Base-by-base conservation (phyloP, 1,140 invertebrate genomes). In the Pseudobourletiella spinata region DNA sequence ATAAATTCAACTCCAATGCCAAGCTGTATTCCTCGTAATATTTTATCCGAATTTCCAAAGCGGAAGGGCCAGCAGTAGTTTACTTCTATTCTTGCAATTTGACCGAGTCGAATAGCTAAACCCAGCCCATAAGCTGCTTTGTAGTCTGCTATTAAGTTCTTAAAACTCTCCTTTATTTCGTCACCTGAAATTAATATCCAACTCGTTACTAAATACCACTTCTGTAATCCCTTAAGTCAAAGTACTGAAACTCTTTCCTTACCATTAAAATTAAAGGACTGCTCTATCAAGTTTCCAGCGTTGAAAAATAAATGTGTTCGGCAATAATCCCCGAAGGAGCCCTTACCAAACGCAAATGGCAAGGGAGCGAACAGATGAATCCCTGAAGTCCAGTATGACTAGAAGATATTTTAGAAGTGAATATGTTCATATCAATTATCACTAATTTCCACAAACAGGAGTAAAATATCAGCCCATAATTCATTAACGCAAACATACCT, bases 281-380 rank as follows among this genome's bases (percentile, higher is more conserved):
- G 74, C 70, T 85, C 79, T 3, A 79, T 80, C 57, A 89, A 77
- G 73, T 88, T 90, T 56, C 91, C 91, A 50, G 81, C 84, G 76
- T 90, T 94, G 46, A 89, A 66, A 77, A 95, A 95, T 39, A 86
- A 79, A 73, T 95, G 91, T 8, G 87, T 82, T 57, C 86, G 80
- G 72, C 92, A 89, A 29, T 88, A 76, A 60, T 91, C 86, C 2
- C 86, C 87, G 67, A 93, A 83, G 26, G 84, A 83, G 54, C 84
- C 84, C 68, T 79, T 77, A 18, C 84, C 83, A 2, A 86, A 84
- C 59, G 81, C 80, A 75, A 94, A 93, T 42, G 91, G 91, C 51
- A 95, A 77, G 32, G 91, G 91, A 6, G 85, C 83, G 74, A 86
- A 94, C 1, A 91, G 67, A 76, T 95, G 91, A 26, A 89, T 68